A percentile compares a stretch with the other conserved stretches of the same genome.
Conservation (phyloP, 1,140 invertebrate genomes). For the Hydropsyche tenuis region DNA sequence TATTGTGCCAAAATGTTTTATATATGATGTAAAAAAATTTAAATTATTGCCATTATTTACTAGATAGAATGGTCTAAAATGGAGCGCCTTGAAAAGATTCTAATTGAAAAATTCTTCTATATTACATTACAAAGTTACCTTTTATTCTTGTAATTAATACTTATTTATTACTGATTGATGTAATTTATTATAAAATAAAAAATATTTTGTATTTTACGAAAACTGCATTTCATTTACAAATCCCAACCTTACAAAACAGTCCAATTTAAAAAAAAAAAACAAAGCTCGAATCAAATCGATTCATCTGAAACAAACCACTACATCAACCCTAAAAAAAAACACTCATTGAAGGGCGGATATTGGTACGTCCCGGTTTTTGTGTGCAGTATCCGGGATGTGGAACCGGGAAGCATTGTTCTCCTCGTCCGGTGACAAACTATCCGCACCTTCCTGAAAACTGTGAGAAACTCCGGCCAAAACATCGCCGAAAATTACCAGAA, state of each 20-base stretch:
- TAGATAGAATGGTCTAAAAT: background rate
- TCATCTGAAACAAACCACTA: no score
- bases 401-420: background rate
- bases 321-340: no score
- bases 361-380: background rate
- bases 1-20: no score
- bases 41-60: no score
- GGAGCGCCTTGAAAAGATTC: background rate
- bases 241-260: no score
- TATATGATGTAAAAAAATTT: no score
- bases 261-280: no score
- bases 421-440: background rate
- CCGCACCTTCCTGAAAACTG: background rate
- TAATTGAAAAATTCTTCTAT: background rate
- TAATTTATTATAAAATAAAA: conserved; percentile 17
- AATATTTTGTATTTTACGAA: conserved; percentile 11
- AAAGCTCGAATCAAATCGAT: no score
- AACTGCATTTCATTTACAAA: background rate
- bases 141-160: conserved; percentile 13
- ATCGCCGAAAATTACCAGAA: no score
- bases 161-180: background rate
- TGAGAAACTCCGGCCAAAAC: background rate
- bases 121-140: conserved; percentile 7
- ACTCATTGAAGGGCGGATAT: background rate
- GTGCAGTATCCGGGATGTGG: background rate